These are phyloP conservation scores for Shargacucullia verbasci DNA, from an alignment of 2,888 invertebrate species.

Conservation along the genomic window DNA sequence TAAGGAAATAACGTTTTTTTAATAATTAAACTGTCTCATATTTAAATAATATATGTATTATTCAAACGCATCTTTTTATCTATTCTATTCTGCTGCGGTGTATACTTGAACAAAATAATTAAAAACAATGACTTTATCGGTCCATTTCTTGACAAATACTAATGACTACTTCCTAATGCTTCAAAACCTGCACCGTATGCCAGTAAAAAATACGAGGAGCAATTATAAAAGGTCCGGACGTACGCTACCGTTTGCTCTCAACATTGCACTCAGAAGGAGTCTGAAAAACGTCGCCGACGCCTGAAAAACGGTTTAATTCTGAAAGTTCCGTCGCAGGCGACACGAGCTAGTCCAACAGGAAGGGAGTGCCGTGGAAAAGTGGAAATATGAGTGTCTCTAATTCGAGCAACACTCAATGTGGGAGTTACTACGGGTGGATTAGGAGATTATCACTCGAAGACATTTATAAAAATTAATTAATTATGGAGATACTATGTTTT, in stretches of 20 bases:
- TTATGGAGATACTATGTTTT: too few species aligned
- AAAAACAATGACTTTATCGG: too few species aligned
- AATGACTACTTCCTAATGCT: constrained; percentile 1
- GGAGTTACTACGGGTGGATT: constrained; percentile 13
- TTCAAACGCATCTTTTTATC: too few species aligned
- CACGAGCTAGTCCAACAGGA: constrained; percentile 42
- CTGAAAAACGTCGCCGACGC: constrained; percentile 44
- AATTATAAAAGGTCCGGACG: constrained; percentile 45
- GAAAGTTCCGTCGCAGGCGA: constrained; percentile 51
- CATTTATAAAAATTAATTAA: too few species aligned
- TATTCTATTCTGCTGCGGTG: too few species aligned
- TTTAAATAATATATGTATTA: too few species aligned
- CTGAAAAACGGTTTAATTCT: constrained; percentile 61
- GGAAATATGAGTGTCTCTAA: constrained; percentile 65
- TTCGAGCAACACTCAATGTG: constrained; percentile 43
- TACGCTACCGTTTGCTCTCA: constrained; percentile 42
- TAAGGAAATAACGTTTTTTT: too few species aligned
- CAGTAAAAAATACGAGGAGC: constrained; percentile 47
- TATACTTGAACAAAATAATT: too few species aligned
- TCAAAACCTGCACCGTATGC: constrained; percentile 18
- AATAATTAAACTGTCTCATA: too few species aligned
- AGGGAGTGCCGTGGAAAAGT: constrained; percentile 51
- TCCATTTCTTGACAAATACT: too few species aligned
- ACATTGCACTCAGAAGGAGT: constrained; percentile 44
- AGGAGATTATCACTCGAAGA: constrained; percentile 7